These are phyloP conservation scores for Megaptera novaeangliae DNA, from an alignment of 2,113 vertebrate genomes.

Conservation along the genomic window DNA sequence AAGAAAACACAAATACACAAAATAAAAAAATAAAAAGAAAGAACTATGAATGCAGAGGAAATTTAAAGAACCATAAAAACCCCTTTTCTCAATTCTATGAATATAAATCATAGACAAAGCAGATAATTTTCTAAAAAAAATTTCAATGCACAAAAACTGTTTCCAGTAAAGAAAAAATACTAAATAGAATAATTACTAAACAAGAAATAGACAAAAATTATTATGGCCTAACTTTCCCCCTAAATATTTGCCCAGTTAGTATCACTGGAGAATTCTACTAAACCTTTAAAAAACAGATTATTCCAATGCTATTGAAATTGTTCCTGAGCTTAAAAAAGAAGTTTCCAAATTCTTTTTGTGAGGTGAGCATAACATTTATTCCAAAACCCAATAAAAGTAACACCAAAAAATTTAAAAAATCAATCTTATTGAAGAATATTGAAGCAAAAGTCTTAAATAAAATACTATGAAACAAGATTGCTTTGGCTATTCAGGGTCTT, in stretches of 20 bases:
- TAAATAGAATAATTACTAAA: not conserved
- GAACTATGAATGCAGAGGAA: not conserved
- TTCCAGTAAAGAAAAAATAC: not conserved
- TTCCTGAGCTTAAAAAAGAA: not conserved
- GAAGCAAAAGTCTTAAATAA: not conserved
- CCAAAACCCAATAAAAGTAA: not conserved
- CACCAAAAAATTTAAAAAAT: not conserved
- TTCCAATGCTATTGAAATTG: not conserved
- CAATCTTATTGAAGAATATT: not conserved
- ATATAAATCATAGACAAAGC: not conserved
- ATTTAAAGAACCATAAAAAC: not conserved
- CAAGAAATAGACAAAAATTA: not conserved
- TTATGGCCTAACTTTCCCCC: not conserved
- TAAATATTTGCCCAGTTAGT: not conserved
- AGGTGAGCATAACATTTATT: not conserved
- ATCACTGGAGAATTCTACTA: not conserved
- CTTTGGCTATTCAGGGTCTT: too few relatives aligned
- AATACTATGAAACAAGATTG: not conserved
- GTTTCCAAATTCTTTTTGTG: not conserved
- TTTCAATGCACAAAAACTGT: not conserved
- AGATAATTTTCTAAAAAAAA: not conserved
- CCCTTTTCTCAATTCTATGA: not conserved
- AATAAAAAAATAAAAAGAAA: not conserved
- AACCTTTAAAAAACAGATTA: not conserved
- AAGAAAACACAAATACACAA: not conserved